These are phyloP conservation scores for Nannoperca australis DNA, from an alignment of 2,797 vertebrate genomes.

Conservation along the genomic window DNA sequence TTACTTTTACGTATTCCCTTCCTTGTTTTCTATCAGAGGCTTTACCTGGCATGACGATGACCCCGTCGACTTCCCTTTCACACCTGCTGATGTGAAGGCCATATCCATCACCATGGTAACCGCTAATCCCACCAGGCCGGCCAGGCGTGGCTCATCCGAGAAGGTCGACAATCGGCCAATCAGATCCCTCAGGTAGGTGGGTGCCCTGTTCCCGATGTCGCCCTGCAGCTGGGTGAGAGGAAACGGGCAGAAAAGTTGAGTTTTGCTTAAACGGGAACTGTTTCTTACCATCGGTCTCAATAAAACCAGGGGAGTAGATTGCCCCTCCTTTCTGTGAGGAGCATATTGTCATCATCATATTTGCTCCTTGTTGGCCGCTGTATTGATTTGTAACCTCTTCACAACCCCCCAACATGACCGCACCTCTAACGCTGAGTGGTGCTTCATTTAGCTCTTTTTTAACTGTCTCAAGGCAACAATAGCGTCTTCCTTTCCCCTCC, in stretches of 20 bases:
- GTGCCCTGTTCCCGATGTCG: conserved; percentile 69
- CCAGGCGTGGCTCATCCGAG: conserved; percentile 78
- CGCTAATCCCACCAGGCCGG: conserved; percentile 75
- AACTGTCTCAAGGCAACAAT: conserved; percentile 40
- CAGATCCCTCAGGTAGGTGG: conserved; percentile 80
- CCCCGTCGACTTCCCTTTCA: conserved; percentile 48
- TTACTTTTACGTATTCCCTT: too few relatives aligned
- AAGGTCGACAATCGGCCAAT: conserved; percentile 75
- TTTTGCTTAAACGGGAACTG: not conserved
- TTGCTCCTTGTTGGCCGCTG: conserved; percentile 1
- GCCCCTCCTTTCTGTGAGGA: not conserved
- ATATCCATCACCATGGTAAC: conserved; percentile 81
- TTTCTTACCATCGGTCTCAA: conserved; percentile 18
- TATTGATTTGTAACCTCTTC: conserved; percentile 42
- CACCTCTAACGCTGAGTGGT: conserved; percentile 11
- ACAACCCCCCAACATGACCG: conserved; percentile 16
- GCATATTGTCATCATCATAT: conserved; percentile 28
- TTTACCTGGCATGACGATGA: conserved; percentile 71
- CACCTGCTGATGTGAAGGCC: conserved; percentile 57
- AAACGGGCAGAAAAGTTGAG: not conserved
- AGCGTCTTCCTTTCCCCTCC: not conserved
- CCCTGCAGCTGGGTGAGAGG: conserved; percentile 63
- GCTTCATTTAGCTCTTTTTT: conserved; percentile 31
- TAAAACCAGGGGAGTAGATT: not conserved
- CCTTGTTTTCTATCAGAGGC: not conserved